These are phyloP conservation scores for Catocala nupta DNA, from an alignment of 2,888 invertebrate genomes.

Conservation along the genomic window DNA sequence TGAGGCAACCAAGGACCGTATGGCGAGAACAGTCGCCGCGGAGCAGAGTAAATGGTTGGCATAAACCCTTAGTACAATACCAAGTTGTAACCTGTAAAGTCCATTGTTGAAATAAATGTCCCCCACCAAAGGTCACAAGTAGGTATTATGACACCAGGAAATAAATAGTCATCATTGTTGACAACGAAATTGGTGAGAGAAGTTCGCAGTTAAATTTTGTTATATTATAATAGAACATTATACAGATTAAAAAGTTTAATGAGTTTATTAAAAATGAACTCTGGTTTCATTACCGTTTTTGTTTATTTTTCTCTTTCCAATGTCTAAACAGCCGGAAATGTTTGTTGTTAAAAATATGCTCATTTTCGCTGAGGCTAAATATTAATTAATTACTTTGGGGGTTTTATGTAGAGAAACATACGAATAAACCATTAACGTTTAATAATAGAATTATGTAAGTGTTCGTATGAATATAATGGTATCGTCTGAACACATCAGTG, in stretches of 20 bases:
- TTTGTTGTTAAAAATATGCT: constrained; percentile 3
- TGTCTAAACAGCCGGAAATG: constrained; percentile 1
- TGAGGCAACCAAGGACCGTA: constrained; percentile 95
- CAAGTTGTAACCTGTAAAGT: neutral
- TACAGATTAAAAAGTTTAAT: constrained; percentile 15
- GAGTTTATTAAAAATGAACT: constrained; percentile 14
- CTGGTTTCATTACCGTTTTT: constrained; percentile 9
- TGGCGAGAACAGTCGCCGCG: constrained; percentile 96
- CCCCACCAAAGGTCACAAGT: neutral
- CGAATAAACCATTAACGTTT: no score
- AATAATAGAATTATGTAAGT: neutral
- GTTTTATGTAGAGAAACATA: neutral
- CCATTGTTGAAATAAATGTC: neutral
- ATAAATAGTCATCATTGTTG: neutral
- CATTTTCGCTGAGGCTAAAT: neutral
- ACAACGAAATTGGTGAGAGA: constrained; percentile 13
- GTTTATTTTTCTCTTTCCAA: constrained; percentile 5
- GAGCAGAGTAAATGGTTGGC: constrained; percentile 96
- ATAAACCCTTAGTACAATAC: neutral
- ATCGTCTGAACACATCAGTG: neutral
- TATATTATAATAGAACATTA: constrained; percentile 25
- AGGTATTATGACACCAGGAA: neutral
- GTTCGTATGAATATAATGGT: neutral
- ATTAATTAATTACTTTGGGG: constrained; percentile 3
- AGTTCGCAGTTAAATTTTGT: constrained; percentile 1